Evolutionary conservation across 2,888 invertebrate species (phyloP), one percentile per base, ranked within the genome.

Genomic region (Prionchulus punctatus): DNA sequence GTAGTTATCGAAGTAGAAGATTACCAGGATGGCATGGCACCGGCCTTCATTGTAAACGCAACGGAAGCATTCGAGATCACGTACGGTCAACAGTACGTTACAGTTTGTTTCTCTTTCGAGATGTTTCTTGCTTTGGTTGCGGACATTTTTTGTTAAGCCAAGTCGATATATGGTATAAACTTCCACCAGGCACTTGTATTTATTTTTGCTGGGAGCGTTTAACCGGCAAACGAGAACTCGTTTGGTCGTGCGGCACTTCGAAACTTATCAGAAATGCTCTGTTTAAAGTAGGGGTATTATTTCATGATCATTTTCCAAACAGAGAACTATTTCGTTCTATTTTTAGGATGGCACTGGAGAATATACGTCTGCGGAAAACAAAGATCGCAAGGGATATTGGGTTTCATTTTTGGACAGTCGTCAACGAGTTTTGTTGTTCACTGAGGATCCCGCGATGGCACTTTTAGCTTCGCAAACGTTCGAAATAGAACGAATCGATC

Each of bases 371-470:
- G 55, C n/a, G 36, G 36, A 7, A 18, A 36, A 3, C 25, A 49
- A 56, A 21, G 30, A 30, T 23, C 23, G 1, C 25, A 30, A 43
- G 59, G 63, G 76, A 1, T 84, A 78, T 67, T 88, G 87, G 82
- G 85, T 89, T 1, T 87, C 89, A 1, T 96, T 98, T 76, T 77
- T 96, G 56, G 84, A 90, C 73, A 94, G 94, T 0, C 80, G 89
- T 68, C 96, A 98, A 71, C 79, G 96, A 56, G 83, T 91, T 31
- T 71, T 98, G 12, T 75, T 98, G 43, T 86, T 96, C 71, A 94
- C 94, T 0, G 78, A 80, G 3, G 82, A 83, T 65, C 68, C 79
- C 2, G 78, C 79, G 27, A 76, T 91, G 28, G 88, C 87, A 0
- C 65, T 85, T 81, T 7, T 82, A 81, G 74, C 82, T 78, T 58